These are phyloP conservation scores for Macrosoma leucophasiata DNA, from an alignment of 2,888 invertebrate genomes.

Conservation along the genomic window DNA sequence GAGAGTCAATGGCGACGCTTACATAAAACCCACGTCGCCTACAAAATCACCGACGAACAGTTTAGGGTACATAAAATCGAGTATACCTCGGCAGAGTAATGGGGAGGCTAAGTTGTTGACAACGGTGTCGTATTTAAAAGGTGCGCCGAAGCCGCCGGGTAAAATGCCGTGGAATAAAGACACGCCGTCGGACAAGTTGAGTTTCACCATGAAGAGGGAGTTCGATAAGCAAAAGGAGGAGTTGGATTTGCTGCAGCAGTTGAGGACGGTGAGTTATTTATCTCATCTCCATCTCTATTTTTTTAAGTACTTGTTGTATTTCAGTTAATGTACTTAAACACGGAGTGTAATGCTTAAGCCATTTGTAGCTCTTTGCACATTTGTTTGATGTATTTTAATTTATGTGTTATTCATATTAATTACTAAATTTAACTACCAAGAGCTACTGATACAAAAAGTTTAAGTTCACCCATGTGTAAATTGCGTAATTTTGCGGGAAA, in stretches of 20 bases:
- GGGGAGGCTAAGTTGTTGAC: constrained; percentile 72
- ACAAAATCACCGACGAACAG: constrained; percentile 77
- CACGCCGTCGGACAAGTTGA: constrained; percentile 82
- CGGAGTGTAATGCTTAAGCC: no score
- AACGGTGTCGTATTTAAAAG: constrained; percentile 77
- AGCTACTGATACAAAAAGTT: no score
- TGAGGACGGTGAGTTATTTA: constrained; percentile 81
- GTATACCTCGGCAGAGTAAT: constrained; percentile 53
- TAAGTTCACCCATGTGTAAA: no score
- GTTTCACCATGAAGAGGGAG: constrained; percentile 94
- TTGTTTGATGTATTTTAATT: no score
- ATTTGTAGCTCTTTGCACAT: no score
- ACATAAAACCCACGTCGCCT: constrained; percentile 81
- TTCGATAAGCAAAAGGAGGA: constrained; percentile 94
- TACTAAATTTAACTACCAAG: no score
- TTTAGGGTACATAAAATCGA: constrained; percentile 74
- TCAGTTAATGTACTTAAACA: no score
- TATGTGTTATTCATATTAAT: no score
- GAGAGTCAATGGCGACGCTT: constrained; percentile 60
- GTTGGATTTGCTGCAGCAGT: constrained; percentile 87
- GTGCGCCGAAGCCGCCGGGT: constrained; percentile 60
- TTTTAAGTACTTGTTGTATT: no score
- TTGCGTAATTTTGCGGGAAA: no score
- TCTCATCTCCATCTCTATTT: constrained; percentile 8
- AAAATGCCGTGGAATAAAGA: constrained; percentile 86